phyloP scores from a whole-genome alignment of 2,888 invertebrate species.

The Epirrita christyi region DNA sequence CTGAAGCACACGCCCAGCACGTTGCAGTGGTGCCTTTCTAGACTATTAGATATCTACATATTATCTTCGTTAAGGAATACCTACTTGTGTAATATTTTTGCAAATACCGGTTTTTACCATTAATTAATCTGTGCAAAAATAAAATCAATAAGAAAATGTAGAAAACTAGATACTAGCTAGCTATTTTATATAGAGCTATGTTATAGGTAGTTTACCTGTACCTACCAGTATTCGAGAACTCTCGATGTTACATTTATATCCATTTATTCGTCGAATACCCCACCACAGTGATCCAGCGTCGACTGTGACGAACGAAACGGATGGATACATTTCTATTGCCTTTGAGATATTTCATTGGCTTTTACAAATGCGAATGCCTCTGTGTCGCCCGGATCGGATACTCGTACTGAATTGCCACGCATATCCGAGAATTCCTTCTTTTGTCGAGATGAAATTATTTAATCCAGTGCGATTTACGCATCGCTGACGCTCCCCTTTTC shows the following conservation, averaged over 20 bases:
- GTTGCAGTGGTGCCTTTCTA: too few species aligned
- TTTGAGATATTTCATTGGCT: conserved; percentile 65
- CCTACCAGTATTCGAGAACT: too few species aligned
- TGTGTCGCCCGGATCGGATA: conserved; percentile 44
- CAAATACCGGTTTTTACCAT: too few species aligned
- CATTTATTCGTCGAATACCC: conserved; percentile 59
- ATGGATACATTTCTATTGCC: conserved; percentile 62
- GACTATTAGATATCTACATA: too few species aligned
- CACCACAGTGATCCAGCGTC: conserved; percentile 50
- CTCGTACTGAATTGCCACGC: conserved; percentile 38
- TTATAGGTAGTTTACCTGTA: too few species aligned
- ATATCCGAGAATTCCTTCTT: conserved; percentile 37
- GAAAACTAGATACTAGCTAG: too few species aligned
- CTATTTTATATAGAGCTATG: too few species aligned
- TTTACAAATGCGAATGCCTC: conserved; percentile 59
- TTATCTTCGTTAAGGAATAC: too few species aligned
- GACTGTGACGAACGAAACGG: conserved; percentile 50
- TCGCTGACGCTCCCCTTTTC: conserved; percentile 15
- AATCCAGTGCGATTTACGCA: conserved; percentile 38
- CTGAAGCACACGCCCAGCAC: too few species aligned
- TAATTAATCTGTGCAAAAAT: too few species aligned
- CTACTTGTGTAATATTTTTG: too few species aligned
- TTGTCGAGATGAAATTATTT: conserved; percentile 44
- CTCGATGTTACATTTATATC: conserved; percentile 60
- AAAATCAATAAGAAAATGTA: too few species aligned